Conservation (phyloP, 2,888 invertebrate species). For the Lasioglossum malachurum region DNA sequence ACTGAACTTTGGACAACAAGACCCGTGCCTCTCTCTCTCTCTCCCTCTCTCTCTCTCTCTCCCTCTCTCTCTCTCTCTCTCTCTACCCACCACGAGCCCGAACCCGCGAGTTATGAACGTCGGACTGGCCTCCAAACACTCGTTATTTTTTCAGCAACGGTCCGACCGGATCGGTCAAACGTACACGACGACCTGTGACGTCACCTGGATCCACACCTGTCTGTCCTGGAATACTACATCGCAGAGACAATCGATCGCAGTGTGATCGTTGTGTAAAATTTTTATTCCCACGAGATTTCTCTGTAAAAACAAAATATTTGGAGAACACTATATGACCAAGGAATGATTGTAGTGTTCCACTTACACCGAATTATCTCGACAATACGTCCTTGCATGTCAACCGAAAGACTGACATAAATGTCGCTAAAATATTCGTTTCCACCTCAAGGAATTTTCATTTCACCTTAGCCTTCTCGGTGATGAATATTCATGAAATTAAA, state of each 20-base stretch:
- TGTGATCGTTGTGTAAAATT: not conserved
- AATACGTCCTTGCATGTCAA: too few species aligned
- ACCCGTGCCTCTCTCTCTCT: not conserved
- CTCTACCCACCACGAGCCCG: not conserved
- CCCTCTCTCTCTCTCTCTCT: too few species aligned
- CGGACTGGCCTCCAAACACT: slow-evolving; percentile 36
- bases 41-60: too few species aligned
- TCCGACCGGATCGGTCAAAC: not conserved
- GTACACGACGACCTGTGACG: not conserved
- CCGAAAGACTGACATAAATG: too few species aligned
- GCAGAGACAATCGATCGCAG: not conserved
- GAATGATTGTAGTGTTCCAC: too few species aligned
- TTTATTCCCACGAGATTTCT: not conserved
- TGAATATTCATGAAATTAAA: too few species aligned
- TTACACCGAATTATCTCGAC: too few species aligned
- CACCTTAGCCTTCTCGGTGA: too few species aligned
- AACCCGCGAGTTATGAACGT: slow-evolving; percentile 58
- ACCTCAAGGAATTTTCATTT: too few species aligned
- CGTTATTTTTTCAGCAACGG: slow-evolving; percentile 49
- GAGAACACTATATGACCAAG: too few species aligned
- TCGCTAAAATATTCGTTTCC: not conserved
- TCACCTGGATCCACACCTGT: not conserved
- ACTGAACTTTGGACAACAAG: slow-evolving; percentile 41
- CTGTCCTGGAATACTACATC: not conserved
- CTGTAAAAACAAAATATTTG: too few species aligned